Evolutionary conservation across 2,888 invertebrate species (phyloP).

Genomic region (Crematogaster levior): DNA sequence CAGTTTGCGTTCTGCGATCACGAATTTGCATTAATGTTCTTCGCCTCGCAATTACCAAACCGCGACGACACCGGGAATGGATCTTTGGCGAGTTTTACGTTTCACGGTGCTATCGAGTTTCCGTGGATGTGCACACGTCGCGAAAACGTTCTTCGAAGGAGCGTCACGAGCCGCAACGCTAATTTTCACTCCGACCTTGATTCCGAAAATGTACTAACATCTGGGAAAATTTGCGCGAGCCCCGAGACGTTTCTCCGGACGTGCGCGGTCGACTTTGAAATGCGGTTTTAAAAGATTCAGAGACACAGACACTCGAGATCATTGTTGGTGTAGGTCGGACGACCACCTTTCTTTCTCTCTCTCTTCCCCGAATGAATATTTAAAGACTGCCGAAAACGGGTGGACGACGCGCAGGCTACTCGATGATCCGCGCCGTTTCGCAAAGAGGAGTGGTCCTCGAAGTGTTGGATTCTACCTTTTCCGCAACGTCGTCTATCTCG

Average conservation of each 20-base stretch:
- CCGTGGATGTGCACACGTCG: conserved; percentile 24
- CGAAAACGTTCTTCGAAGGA: conserved; percentile 30
- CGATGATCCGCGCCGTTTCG: neutral
- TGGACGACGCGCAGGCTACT: neutral
- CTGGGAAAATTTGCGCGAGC: conserved; percentile 1
- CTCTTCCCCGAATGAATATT: conserved; percentile 11
- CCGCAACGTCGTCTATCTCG: neutral
- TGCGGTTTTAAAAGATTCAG: conserved; percentile 60
- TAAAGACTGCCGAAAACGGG: conserved; percentile 1
- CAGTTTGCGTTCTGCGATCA: neutral
- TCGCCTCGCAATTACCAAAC: neutral
- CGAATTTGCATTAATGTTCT: neutral
- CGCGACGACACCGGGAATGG: neutral
- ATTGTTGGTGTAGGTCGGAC: conserved; percentile 75
- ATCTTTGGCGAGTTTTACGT: neutral
- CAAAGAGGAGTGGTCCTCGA: neutral
- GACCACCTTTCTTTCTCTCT: conserved; percentile 15
- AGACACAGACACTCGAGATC: conserved; percentile 63
- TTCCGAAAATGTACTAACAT: conserved; percentile 46
- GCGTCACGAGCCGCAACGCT: conserved; percentile 42
- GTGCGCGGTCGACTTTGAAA: conserved; percentile 45
- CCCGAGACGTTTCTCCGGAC: conserved; percentile 3
- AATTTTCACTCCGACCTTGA: conserved; percentile 54
- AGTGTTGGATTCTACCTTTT: neutral
- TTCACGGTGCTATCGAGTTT: conserved; percentile 31